phyloP scores from a whole-genome alignment of 2,113 vertebrate genomes.

The Phyllostomus hastatus region DNA sequence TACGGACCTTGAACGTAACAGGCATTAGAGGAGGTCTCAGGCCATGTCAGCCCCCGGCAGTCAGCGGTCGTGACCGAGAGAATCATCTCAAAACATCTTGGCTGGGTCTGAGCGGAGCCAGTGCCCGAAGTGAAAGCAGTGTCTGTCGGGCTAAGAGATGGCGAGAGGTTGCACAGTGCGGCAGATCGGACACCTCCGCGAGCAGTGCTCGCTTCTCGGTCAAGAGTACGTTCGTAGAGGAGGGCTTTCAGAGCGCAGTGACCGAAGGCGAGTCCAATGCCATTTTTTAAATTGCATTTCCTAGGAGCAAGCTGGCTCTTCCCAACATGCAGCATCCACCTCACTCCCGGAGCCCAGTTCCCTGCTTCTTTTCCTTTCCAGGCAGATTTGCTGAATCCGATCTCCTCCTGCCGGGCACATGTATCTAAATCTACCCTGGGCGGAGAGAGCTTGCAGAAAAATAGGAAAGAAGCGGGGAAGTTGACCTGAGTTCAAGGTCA shows the following conservation, averaged over 20 bases:
- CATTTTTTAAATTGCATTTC: not conserved
- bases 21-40: not conserved
- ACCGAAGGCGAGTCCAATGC: not conserved
- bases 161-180: not conserved
- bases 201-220: not conserved
- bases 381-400: not conserved
- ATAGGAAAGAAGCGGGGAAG: not conserved
- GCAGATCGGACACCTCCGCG: not conserved
- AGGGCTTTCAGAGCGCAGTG: not conserved
- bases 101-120: not conserved
- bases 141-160: not conserved
- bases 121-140: not conserved
- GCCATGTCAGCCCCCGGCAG: too few relatives aligned
- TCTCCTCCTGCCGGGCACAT: not conserved
- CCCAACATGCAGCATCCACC: not conserved
- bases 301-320: not conserved
- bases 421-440: not conserved
- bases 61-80: not conserved
- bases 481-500: not conserved
- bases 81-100: not conserved
- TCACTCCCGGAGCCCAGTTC: not conserved
- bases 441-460: not conserved
- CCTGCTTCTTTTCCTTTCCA: not conserved
- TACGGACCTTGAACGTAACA: not conserved
- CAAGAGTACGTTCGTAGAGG: not conserved